phyloP scores from a whole-genome alignment of 1,140 invertebrate species.

The Heliconius hermathena region DNA sequence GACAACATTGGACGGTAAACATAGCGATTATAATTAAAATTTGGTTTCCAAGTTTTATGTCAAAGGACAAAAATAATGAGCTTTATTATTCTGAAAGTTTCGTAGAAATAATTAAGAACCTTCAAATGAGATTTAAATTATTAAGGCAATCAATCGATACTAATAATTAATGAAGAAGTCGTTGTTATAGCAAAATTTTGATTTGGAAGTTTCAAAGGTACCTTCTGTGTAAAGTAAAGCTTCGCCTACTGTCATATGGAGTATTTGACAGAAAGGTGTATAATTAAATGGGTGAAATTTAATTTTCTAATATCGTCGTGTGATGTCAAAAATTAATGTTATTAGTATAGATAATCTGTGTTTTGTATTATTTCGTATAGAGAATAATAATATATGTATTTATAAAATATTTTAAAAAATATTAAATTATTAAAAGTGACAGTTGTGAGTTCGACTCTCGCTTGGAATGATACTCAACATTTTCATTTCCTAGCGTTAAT shows the following conservation, averaged over 20 bases:
- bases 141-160: constrained; percentile 10
- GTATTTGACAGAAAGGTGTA: background rate
- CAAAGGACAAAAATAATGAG: constrained; percentile 7
- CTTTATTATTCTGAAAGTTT: constrained; percentile 8
- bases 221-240: background rate
- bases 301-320: no score
- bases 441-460: no score
- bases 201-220: background rate
- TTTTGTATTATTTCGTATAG: no score
- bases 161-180: constrained; percentile 7
- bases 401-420: no score
- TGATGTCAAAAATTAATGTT: no score
- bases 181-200: constrained; percentile 3
- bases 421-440: no score
- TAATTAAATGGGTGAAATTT: no score
- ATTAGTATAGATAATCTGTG: no score
- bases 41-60: background rate
- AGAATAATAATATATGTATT: no score
- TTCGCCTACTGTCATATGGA: background rate
- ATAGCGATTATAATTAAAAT: background rate
- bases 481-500: no score
- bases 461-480: no score
- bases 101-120: background rate
- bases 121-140: constrained; percentile 3
- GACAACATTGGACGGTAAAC: background rate